phyloP scores from a whole-genome alignment of 1,140 invertebrate species.

The Pogonognathellus flavescens region DNA sequence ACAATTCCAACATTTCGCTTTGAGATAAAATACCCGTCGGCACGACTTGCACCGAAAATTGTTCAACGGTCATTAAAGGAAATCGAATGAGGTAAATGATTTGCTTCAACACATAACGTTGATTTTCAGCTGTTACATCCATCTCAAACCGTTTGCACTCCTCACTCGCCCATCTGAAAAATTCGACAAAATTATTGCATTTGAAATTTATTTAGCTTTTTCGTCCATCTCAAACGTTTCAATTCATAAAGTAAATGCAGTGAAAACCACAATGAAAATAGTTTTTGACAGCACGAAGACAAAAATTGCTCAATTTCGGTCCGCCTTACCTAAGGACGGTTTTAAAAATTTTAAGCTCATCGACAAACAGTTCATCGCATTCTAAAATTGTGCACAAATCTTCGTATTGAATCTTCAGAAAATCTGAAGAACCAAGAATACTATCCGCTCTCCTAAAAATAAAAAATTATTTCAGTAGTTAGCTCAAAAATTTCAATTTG shows the following conservation, averaged over 20 bases:
- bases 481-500: too few relatives aligned
- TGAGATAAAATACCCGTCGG: slow-evolving; percentile 83
- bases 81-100: slow-evolving; percentile 84
- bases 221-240: too few relatives aligned
- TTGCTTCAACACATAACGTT: slow-evolving; percentile 78
- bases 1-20: slow-evolving; percentile 73
- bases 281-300: too few relatives aligned
- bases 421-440: not conserved
- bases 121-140: slow-evolving; percentile 78
- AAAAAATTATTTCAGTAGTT: too few relatives aligned
- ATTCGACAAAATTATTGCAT: not conserved
- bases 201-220: slow-evolving; percentile 30
- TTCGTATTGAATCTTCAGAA: not conserved
- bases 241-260: not conserved
- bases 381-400: slow-evolving; percentile 84
- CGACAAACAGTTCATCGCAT: slow-evolving; percentile 84
- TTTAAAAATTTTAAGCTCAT: slow-evolving; percentile 86
- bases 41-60: slow-evolving; percentile 86
- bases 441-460: not conserved
- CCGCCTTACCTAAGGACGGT: slow-evolving; percentile 73
- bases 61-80: slow-evolving; percentile 88
- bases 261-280: not conserved
- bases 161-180: slow-evolving; percentile 81
- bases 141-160: slow-evolving; percentile 81
- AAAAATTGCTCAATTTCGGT: slow-evolving; percentile 7